phyloP scores from a whole-genome alignment of 2,888 invertebrate species.

The Phengaris arion region DNA sequence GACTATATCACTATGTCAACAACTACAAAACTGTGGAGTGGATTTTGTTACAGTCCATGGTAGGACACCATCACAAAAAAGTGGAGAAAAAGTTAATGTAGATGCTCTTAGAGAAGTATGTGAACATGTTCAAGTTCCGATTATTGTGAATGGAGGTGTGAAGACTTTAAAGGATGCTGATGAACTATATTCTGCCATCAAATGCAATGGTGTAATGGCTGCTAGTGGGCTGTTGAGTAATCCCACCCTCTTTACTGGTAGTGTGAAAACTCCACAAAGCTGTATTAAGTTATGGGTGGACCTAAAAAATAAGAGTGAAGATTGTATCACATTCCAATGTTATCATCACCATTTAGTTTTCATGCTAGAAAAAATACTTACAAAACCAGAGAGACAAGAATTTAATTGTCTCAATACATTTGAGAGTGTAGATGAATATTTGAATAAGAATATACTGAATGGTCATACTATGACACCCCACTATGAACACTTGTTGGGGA shows the following conservation, averaged over 20 bases:
- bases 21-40: conserved; percentile 91
- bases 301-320: conserved; percentile 81
- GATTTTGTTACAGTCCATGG: conserved; percentile 95
- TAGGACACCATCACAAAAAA: conserved; percentile 90
- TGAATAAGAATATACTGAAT: conserved; percentile 77
- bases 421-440: conserved; percentile 84
- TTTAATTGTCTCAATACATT: conserved; percentile 89
- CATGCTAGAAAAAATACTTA: conserved; percentile 92
- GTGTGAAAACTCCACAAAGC: conserved; percentile 82
- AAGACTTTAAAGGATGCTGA: conserved; percentile 86
- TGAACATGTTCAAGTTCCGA: conserved; percentile 86
- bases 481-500: conserved; percentile 46
- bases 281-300: conserved; percentile 92
- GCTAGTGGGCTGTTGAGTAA: conserved; percentile 94
- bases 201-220: conserved; percentile 93
- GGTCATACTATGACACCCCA: conserved; percentile 51
- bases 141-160: conserved; percentile 96
- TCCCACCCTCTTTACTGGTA: conserved; percentile 92
- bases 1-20: conserved; percentile 89
- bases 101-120: conserved; percentile 85
- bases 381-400: conserved; percentile 83
- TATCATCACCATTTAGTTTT: conserved; percentile 98
- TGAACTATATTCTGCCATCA: conserved; percentile 81
- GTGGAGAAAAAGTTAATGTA: conserved; percentile 85
- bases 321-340: conserved; percentile 86